Evolutionary conservation across 37 sponge, comb jelly and placozoan species (phyloP).

Genomic region (Oopsacas minuta): DNA sequence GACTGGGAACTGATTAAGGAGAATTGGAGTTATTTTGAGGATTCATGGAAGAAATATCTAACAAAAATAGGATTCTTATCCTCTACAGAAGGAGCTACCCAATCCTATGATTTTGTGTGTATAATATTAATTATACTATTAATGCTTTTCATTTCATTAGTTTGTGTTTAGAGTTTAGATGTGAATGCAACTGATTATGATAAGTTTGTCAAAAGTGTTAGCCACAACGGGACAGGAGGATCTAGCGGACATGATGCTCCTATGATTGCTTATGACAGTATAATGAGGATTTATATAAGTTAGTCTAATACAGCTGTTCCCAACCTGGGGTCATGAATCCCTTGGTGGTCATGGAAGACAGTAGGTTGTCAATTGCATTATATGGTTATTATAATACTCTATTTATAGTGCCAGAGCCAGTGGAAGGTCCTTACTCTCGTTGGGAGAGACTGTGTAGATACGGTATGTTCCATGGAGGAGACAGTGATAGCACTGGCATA

Average conservation of each 20-base stretch:
- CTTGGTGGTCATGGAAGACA: no score
- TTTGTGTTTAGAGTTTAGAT: background rate
- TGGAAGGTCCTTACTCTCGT: no score
- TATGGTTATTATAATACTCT: no score
- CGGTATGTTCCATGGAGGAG: conserved; percentile 73
- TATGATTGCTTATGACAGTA: conserved; percentile 76
- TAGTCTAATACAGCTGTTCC: no score
- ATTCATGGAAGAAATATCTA: conserved; percentile 46
- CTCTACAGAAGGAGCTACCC: background rate
- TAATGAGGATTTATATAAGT: conserved; percentile 30
- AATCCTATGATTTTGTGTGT: background rate
- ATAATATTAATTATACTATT: background rate
- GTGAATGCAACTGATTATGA: conserved; percentile 16
- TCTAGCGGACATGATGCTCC: conserved; percentile 83
- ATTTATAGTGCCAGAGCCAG: no score
- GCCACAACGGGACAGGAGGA: conserved; percentile 54
- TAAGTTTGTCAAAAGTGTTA: conserved; percentile 42
- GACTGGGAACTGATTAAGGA: conserved; percentile 44
- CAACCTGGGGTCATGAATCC: no score
- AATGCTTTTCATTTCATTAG: background rate
- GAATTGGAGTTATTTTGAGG: conserved; percentile 54
- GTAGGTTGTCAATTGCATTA: no score
- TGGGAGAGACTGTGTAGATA: conserved; percentile 52
- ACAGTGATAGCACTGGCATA: conserved; percentile 79
- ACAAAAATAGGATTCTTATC: background rate